Conservation (phyloP, 2,113 vertebrate genomes). For the Charadrius vociferus region DNA sequence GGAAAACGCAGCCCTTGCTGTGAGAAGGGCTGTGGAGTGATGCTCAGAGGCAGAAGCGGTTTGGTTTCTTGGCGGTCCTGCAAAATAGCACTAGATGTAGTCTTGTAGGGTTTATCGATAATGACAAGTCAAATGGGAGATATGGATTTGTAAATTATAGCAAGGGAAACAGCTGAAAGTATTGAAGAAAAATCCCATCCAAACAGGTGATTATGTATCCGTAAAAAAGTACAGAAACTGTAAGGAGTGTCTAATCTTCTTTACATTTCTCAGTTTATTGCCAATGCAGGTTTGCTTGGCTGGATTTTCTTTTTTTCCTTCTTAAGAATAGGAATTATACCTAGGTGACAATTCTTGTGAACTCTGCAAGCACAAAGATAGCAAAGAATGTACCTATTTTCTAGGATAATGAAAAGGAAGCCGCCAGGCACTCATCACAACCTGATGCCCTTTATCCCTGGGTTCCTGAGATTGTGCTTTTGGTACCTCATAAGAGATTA, state of each 20-base stretch:
- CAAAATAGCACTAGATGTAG: neutral
- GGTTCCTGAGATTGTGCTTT: neutral
- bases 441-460: neutral
- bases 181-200: neutral
- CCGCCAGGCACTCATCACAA: neutral
- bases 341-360: neutral
- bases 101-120: neutral
- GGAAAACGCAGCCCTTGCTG: neutral
- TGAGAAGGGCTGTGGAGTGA: neutral
- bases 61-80: neutral
- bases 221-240: neutral
- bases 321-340: neutral
- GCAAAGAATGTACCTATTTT: neutral
- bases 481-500: neutral
- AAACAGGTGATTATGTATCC: neutral
- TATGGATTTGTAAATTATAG: neutral
- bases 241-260: neutral
- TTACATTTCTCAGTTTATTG: neutral
- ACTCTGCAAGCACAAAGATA: neutral
- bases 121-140: neutral
- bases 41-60: neutral
- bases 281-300: neutral
- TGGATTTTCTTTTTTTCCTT: neutral
- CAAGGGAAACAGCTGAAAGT: neutral
- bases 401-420: neutral